Percentiles rank a stretch among this genome's conserved stretches.
Evolutionary conservation across 2,113 vertebrate species (phyloP).

Genomic region (Tylochromis polylepis): DNA sequence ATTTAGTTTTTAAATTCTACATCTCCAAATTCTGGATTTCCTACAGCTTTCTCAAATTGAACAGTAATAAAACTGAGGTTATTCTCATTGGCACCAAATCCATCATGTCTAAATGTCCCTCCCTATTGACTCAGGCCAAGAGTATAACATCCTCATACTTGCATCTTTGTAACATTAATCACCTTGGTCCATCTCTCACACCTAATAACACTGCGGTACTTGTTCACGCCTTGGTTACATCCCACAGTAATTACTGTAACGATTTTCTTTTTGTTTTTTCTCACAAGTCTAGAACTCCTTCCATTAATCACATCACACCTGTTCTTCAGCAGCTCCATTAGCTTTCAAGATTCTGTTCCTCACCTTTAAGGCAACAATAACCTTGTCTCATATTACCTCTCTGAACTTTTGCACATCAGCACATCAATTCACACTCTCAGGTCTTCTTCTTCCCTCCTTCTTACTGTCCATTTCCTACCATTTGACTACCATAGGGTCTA

Average conservation of each 20-base stretch:
- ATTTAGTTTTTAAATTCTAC: background rate
- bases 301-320: background rate
- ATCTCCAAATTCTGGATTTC: background rate
- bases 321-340: background rate
- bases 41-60: background rate
- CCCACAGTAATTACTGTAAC: background rate
- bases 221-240: background rate
- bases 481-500: background rate
- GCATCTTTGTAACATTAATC: background rate
- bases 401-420: background rate
- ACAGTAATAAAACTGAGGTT: background rate
- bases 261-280: background rate
- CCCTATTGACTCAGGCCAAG: background rate
- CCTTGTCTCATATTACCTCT: background rate
- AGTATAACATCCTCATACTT: background rate
- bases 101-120: background rate
- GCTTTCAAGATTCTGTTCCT: background rate
- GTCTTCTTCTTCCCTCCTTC: background rate
- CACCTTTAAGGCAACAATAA: too few species aligned
- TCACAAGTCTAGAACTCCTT: background rate
- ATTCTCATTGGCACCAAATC: background rate
- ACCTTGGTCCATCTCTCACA: background rate
- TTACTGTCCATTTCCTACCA: fast-evolving
- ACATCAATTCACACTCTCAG: background rate
- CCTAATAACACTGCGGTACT: background rate